phyloP scores from a whole-genome alignment of 2,888 invertebrate genomes.

The Apamea monoglypha region DNA sequence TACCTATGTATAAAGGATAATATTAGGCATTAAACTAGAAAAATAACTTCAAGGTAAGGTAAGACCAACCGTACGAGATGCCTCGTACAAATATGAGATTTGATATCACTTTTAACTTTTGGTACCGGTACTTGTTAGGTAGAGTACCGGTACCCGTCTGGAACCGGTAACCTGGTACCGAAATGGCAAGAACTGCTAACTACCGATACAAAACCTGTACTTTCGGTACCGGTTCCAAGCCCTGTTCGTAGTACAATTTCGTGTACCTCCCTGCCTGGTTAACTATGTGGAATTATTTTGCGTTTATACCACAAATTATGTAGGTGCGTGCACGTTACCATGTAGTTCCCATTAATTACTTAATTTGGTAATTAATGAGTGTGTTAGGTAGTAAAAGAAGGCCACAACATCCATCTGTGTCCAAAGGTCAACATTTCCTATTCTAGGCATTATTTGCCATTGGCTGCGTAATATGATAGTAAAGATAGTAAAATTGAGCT shows the following conservation, averaged over 20 bases:
- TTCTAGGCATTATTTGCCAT: neutral
- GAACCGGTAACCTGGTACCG: too few relatives aligned
- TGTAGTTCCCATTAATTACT: conserved; percentile 23
- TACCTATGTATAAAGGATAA: too few relatives aligned
- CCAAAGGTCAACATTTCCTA: conserved; percentile 10
- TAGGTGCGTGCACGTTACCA: conserved; percentile 27
- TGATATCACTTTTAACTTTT: neutral
- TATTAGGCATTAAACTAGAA: neutral
- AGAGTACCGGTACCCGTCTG: neutral
- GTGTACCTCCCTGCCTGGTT: neutral
- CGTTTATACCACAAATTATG: conserved; percentile 14
- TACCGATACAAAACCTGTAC: neutral
- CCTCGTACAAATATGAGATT: neutral
- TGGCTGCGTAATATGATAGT: neutral
- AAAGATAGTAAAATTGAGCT: neutral
- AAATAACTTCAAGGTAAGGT: neutral
- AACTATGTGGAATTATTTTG: conserved; percentile 19
- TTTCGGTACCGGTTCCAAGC: neutral
- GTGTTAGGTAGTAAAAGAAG: conserved; percentile 3
- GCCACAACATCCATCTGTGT: neutral
- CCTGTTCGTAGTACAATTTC: neutral
- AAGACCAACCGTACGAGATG: neutral
- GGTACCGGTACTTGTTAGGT: neutral
- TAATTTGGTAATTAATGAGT: conserved; percentile 32
- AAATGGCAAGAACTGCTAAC: neutral